Evolutionary conservation across 2,113 vertebrate genomes (phyloP).

Genomic region (Erythrocercus mccallii): DNA sequence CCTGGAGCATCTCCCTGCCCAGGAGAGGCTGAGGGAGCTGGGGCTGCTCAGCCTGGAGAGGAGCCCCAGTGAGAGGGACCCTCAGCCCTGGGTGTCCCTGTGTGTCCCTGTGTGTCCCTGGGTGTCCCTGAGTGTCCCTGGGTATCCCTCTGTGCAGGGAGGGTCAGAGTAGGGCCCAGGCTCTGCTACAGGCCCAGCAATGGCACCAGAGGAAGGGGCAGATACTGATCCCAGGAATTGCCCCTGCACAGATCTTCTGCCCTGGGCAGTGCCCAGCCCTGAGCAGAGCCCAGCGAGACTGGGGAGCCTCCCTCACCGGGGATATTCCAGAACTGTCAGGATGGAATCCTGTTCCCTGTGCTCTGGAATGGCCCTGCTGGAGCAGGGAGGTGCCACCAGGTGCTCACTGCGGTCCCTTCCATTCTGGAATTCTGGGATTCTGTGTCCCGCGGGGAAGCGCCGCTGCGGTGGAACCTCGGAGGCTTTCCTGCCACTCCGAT

Average conservation of each 20-base stretch:
- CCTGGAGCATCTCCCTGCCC: neutral
- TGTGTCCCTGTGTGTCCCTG: neutral
- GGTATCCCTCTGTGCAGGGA: neutral
- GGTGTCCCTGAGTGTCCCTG: neutral
- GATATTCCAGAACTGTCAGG: neutral
- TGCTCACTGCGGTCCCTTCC: too few species aligned
- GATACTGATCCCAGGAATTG: neutral
- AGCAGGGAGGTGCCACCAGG: neutral
- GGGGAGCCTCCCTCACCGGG: neutral
- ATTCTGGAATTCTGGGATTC: neutral
- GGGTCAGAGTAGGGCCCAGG: neutral
- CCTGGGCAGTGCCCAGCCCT: neutral
- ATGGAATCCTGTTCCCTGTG: neutral
- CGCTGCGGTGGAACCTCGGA: neutral
- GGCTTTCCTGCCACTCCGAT: fast-evolving
- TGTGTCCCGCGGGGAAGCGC: neutral
- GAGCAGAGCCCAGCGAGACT: neutral
- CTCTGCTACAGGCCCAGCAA: neutral
- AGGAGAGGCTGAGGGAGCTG: neutral
- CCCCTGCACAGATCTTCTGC: neutral
- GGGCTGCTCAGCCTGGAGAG: neutral
- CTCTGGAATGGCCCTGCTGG: neutral
- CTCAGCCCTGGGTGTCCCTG: neutral
- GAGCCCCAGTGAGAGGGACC: neutral
- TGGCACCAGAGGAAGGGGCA: neutral